Conservation (phyloP, 2,797 vertebrate genomes). For the Acropternis orthonyx region DNA sequence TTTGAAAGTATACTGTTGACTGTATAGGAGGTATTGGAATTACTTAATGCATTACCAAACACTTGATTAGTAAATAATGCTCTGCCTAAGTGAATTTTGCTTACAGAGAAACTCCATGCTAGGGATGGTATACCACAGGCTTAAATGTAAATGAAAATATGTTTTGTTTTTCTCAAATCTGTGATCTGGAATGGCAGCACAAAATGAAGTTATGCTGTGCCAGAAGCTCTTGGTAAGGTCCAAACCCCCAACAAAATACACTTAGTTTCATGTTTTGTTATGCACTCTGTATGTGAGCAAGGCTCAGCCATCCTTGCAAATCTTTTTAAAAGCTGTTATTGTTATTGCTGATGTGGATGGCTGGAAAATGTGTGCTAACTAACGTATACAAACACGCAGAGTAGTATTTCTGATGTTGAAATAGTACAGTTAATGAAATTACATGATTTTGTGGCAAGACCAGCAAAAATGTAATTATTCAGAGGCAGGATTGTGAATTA, state of each 20-base stretch:
- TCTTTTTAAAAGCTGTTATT: neutral
- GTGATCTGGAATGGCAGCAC: neutral
- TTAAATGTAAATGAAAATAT: neutral
- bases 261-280: neutral
- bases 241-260: neutral
- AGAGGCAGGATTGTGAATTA: neutral
- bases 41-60: neutral
- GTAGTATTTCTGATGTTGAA: neutral
- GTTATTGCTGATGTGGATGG: neutral
- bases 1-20: constrained; percentile 5
- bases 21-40: neutral
- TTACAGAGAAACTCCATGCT: neutral
- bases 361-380: neutral
- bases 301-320: neutral
- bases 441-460: neutral
- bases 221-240: neutral
- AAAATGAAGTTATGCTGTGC: neutral
- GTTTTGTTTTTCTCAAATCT: constrained; percentile 8
- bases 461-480: neutral
- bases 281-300: neutral
- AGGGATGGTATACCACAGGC: neutral
- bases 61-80: neutral
- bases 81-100: neutral
- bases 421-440: neutral
- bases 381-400: neutral